Evolutionary conservation across 2,113 vertebrate species (phyloP).

Genomic region (Cyprinus carpio): DNA sequence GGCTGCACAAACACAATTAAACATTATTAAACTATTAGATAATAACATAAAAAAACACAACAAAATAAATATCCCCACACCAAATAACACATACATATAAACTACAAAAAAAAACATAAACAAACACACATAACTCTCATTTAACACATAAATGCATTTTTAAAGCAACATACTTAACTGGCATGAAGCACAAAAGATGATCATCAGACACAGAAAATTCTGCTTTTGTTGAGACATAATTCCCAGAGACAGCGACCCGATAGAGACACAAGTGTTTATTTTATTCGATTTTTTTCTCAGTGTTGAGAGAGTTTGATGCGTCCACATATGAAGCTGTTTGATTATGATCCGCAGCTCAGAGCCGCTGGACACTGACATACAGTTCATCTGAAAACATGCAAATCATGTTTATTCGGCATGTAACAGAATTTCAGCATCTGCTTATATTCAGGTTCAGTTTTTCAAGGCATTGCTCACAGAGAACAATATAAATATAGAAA

Average conservation of each 20-base stretch:
- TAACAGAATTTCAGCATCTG: neutral
- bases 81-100: too few relatives aligned
- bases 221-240: neutral
- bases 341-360: neutral
- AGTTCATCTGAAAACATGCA: neutral
- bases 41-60: too few relatives aligned
- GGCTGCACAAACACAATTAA: too few relatives aligned
- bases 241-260: neutral
- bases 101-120: too few relatives aligned
- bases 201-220: neutral
- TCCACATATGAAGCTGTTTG: neutral
- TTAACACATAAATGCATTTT: too few relatives aligned
- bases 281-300: neutral
- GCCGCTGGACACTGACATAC: neutral
- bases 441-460: neutral
- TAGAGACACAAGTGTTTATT: neutral
- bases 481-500: neutral
- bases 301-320: neutral
- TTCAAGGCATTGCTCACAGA: neutral
- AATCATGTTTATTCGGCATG: neutral
- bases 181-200: neutral
- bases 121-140: too few relatives aligned
- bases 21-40: too few relatives aligned
- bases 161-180: neutral
- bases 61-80: too few relatives aligned